These are phyloP conservation scores for Drosophila littoralis DNA, from an alignment of 1,140 invertebrate genomes.

Conservation along the genomic window DNA sequence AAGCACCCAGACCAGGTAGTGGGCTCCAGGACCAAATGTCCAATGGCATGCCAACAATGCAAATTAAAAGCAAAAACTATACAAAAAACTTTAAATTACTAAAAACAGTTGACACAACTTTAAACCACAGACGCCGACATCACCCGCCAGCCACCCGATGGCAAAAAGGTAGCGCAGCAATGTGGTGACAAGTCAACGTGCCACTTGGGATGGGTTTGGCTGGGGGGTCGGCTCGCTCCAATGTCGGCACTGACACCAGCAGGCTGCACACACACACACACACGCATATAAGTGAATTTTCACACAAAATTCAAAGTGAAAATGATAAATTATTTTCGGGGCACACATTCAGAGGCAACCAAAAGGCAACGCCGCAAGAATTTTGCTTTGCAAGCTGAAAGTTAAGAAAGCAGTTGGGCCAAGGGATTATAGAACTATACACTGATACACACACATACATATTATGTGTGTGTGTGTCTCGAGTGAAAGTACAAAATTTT, in stretches of 20 bases:
- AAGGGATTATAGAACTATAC: conserved; percentile 17
- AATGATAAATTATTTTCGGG: conserved; percentile 79
- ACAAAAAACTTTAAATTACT: conserved; percentile 64
- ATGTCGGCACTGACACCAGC: conserved; percentile 22
- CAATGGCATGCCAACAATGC: conserved; percentile 56
- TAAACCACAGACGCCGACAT: conserved; percentile 46
- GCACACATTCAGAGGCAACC: conserved; percentile 35
- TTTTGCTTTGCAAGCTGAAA: conserved; percentile 70
- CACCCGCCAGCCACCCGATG: background rate
- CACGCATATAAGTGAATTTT: conserved; percentile 43
- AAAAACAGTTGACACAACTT: conserved; percentile 64
- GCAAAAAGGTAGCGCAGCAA: conserved; percentile 58
- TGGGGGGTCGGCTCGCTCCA: conserved; percentile 4
- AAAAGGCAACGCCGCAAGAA: conserved; percentile 73
- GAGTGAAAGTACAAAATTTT: conserved; percentile 59
- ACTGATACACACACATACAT: background rate
- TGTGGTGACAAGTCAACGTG: conserved; percentile 37
- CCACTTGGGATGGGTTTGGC: background rate
- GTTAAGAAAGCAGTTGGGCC: conserved; percentile 61
- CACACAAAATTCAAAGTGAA: conserved; percentile 59
- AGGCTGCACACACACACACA: conserved; percentile 4
- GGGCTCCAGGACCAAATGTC: background rate
- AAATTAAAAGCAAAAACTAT: conserved; percentile 63
- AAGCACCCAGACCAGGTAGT: conserved; percentile 25
- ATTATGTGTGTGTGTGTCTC: conserved; percentile 14